A percentile compares a stretch with the other conserved stretches of the same genome.
These are phyloP conservation scores for Anoncus sp. DNA, from an alignment of 2,888 invertebrate species.

Conservation along the genomic window DNA sequence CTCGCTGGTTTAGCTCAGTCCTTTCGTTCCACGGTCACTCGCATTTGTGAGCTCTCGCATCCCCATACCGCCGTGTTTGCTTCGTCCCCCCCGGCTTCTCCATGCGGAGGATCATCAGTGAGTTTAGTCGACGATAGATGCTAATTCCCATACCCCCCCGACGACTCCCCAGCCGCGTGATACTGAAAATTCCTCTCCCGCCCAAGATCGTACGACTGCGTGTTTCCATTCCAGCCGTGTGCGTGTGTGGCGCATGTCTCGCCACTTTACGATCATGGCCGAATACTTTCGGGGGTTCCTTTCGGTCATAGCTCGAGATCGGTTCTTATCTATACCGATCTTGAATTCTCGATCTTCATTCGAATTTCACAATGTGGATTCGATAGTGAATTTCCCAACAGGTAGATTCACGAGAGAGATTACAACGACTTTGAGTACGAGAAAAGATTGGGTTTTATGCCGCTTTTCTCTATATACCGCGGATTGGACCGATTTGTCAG, in stretches of 20 bases:
- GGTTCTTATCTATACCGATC: constrained; percentile 42
- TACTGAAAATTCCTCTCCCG: constrained; percentile 51
- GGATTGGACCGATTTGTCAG: constrained; percentile 11
- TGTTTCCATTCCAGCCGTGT: background rate
- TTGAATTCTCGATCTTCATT: constrained; percentile 28
- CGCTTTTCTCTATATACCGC: background rate
- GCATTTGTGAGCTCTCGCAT: constrained; percentile 33
- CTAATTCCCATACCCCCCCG: constrained; percentile 46
- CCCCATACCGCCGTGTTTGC: constrained; percentile 22
- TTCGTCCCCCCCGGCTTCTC: constrained; percentile 8
- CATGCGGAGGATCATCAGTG: constrained; percentile 16
- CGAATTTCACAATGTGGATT: constrained; percentile 12
- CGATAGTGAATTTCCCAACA: constrained; percentile 17
- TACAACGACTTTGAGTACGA: background rate
- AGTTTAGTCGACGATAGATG: constrained; percentile 46
- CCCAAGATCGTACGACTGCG: too few species aligned
- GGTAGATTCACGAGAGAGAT: too few species aligned
- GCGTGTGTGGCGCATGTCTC: constrained; percentile 8
- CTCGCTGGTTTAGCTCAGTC: constrained; percentile 24
- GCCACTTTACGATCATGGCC: constrained; percentile 28
- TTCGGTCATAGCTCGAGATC: background rate
- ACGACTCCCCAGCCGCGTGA: background rate
- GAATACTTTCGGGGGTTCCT: constrained; percentile 17
- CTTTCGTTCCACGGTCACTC: constrained; percentile 41
- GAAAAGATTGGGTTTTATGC: background rate